These are phyloP conservation scores for Idaea aversata DNA, from an alignment of 2,888 invertebrate species.

Conservation along the genomic window DNA sequence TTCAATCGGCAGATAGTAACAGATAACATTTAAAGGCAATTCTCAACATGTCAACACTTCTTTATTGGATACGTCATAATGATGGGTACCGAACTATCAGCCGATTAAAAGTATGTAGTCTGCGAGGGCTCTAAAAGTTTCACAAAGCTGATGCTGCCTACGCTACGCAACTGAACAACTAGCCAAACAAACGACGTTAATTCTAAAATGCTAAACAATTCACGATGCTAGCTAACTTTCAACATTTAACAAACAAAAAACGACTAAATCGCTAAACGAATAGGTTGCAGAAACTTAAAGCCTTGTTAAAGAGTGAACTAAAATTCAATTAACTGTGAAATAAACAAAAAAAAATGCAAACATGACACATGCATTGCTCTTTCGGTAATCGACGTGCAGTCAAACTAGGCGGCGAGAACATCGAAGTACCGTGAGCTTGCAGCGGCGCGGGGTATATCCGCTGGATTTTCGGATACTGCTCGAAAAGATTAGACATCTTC, in stretches of 20 bases:
- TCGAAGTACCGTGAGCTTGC: slow-evolving; percentile 70
- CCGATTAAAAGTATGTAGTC: not conserved
- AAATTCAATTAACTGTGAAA: slow-evolving; percentile 44
- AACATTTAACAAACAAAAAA: slow-evolving; percentile 16
- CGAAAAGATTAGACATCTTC: slow-evolving; percentile 85
- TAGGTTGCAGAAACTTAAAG: slow-evolving; percentile 33
- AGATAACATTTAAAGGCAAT: not conserved
- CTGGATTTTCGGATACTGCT: slow-evolving; percentile 87
- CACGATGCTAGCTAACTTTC: slow-evolving; percentile 4
- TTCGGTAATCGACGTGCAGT: slow-evolving; percentile 60
- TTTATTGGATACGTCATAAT: not conserved
- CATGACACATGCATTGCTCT: slow-evolving; percentile 67
- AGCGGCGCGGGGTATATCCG: slow-evolving; percentile 86
- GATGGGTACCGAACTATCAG: not conserved
- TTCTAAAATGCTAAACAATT: not conserved
- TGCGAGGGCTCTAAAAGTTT: not conserved
- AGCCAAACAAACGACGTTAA: slow-evolving; percentile 11
- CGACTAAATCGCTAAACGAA: slow-evolving; percentile 16
- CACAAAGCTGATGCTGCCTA: not conserved
- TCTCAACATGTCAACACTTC: not conserved
- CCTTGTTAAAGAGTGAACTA: slow-evolving; percentile 38
- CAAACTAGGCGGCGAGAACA: slow-evolving; percentile 58
- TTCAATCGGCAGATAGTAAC: not conserved
- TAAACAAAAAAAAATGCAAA: slow-evolving; percentile 57
- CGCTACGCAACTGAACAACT: not conserved